Evolutionary conservation across 2,113 vertebrate genomes (phyloP).

Genomic region (Barnardius zonarius): DNA sequence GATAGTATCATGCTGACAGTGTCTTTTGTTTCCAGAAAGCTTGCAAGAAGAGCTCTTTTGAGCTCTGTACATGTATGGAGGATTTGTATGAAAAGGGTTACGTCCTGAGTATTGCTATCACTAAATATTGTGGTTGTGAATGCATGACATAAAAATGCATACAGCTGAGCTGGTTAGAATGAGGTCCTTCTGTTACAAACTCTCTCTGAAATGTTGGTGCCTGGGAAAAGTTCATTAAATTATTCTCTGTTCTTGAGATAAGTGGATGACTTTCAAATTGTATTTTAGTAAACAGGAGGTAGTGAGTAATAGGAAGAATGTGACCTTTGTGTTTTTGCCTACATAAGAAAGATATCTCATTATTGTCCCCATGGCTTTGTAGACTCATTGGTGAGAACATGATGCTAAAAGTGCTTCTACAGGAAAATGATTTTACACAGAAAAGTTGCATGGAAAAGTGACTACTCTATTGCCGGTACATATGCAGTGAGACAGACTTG

Average conservation of each 20-base stretch:
- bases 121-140: not conserved
- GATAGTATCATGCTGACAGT: not conserved
- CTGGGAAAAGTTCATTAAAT: slow-evolving; percentile 13
- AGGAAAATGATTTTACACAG: not conserved
- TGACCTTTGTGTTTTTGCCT: slow-evolving; percentile 14
- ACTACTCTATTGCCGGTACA: not conserved
- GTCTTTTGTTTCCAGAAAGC: not conserved
- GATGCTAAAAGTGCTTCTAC: not conserved
- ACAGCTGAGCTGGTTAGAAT: not conserved
- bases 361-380: not conserved
- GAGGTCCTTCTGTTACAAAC: not conserved
- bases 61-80: not conserved
- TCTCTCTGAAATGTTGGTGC: not conserved
- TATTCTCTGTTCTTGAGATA: not conserved
- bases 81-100: not conserved
- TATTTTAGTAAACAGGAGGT: slow-evolving; percentile 45
- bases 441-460: not conserved
- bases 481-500: not conserved
- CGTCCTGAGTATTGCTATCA: not conserved
- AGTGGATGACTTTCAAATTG: not conserved
- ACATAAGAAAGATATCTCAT: not conserved
- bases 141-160: not conserved
- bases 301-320: slow-evolving; percentile 17
- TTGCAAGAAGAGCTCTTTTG: not conserved
- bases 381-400: not conserved